Evolutionary conservation across 1,140 invertebrate genomes (phyloP).

Genomic region (Sipha flava): DNA sequence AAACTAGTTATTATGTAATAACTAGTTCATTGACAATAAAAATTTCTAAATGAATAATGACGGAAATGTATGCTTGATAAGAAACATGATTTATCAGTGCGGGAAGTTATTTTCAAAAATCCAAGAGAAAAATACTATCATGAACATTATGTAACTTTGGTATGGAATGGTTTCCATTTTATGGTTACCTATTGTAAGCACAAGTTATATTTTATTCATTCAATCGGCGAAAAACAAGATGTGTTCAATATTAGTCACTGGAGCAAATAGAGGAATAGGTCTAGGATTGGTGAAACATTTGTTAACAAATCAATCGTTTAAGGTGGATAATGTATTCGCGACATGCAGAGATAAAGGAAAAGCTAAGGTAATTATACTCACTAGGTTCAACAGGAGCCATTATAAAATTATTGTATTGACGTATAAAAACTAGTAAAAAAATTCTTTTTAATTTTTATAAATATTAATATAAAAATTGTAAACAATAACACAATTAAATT

Average conservation of each 20-base stretch:
- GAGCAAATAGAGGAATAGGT: constrained; percentile 78
- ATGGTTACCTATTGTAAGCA: neutral
- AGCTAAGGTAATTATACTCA: constrained; percentile 44
- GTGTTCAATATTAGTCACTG: constrained; percentile 76
- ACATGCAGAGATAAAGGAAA: constrained; percentile 60
- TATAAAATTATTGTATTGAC: neutral
- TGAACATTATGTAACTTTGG: neutral
- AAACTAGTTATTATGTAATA: neutral
- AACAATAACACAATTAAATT: no score
- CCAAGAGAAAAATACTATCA: neutral
- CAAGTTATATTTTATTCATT: neutral
- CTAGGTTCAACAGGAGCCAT: constrained; percentile 6
- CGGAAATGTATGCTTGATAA: neutral
- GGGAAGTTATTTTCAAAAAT: neutral
- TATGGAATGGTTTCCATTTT: neutral
- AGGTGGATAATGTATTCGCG: constrained; percentile 58
- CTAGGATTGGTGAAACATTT: constrained; percentile 71
- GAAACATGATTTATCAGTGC: neutral
- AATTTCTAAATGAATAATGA: neutral
- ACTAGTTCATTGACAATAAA: neutral
- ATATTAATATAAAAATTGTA: no score
- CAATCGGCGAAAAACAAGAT: constrained; percentile 44
- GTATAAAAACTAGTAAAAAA: neutral
- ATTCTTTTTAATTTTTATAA: no score
- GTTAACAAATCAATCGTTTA: constrained; percentile 41